Evolutionary conservation across 2,888 invertebrate species (phyloP).

Genomic region (Macroteleia sp.): DNA sequence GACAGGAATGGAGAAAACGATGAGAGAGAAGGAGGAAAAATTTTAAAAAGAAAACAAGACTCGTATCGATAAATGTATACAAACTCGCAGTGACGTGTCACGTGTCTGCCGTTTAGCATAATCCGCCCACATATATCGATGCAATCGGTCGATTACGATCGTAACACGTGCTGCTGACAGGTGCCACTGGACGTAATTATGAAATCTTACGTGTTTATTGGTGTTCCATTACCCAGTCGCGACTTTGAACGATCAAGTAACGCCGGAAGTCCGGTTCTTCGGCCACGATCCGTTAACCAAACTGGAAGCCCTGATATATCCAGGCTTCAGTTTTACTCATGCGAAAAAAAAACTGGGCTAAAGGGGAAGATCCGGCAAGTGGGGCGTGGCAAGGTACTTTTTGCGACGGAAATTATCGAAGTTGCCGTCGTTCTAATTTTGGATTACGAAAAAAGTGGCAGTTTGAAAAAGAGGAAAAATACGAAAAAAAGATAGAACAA

Average conservation of each 20-base stretch:
- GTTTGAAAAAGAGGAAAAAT: background rate
- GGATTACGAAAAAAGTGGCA: background rate
- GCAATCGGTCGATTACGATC: slow-evolving; percentile 2
- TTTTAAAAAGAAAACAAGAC: too few relatives aligned
- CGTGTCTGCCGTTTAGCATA: too few relatives aligned
- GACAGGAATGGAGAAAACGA: background rate
- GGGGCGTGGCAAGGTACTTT: background rate
- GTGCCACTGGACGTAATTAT: background rate
- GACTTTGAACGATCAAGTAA: too few relatives aligned
- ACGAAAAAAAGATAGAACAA: too few relatives aligned
- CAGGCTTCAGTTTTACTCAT: too few relatives aligned
- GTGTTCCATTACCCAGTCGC: background rate
- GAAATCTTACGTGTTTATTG: background rate
- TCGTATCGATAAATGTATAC: too few relatives aligned
- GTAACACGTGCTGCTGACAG: background rate
- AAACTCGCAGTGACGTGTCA: too few relatives aligned
- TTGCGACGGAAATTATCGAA: background rate
- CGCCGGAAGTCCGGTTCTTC: background rate
- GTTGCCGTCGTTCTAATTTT: background rate
- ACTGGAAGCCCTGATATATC: background rate
- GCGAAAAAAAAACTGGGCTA: background rate
- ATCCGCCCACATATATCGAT: too few relatives aligned
- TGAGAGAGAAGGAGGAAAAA: too few relatives aligned
- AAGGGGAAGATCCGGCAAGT: background rate
- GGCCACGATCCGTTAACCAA: background rate